phyloP scores from a whole-genome alignment of 2,888 invertebrate genomes.

The Lepidocyrtinus sp. region DNA sequence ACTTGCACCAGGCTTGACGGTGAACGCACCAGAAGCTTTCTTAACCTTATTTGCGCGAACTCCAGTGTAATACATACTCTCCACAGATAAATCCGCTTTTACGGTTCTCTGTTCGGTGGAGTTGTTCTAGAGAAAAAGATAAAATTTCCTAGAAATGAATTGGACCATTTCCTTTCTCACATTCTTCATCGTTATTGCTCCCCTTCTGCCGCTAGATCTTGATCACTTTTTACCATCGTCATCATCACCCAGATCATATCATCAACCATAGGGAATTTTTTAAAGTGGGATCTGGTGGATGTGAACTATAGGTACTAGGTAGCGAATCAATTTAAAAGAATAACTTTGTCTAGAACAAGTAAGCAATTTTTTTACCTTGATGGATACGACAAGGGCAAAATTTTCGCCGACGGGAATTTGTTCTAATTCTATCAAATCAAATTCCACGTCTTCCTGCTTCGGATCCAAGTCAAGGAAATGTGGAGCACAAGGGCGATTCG shows the following conservation, averaged over 20 bases:
- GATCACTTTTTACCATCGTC: background rate
- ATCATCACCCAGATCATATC: background rate
- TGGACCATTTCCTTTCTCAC: slow-evolving; percentile 23
- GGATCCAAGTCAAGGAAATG: slow-evolving; percentile 78
- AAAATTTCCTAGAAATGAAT: slow-evolving; percentile 36
- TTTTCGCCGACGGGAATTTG: slow-evolving; percentile 81
- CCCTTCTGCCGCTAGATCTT: too few species aligned
- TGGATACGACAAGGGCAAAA: slow-evolving; percentile 79
- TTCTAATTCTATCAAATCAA: slow-evolving; percentile 80
- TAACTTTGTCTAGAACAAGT: slow-evolving; percentile 2
- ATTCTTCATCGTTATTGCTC: slow-evolving; percentile 21
- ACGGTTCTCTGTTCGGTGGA: slow-evolving; percentile 76
- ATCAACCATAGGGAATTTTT: background rate
- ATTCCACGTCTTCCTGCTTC: slow-evolving; percentile 78
- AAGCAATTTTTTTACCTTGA: slow-evolving; percentile 74
- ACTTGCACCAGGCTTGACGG: slow-evolving; percentile 79
- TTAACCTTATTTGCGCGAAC: slow-evolving; percentile 81
- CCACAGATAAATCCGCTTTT: slow-evolving; percentile 79
- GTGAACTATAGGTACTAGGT: background rate
- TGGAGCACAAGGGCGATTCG: slow-evolving; percentile 77
- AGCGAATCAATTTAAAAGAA: background rate
- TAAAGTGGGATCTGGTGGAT: background rate
- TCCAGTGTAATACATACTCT: slow-evolving; percentile 85
- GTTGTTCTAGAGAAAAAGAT: slow-evolving; percentile 71
- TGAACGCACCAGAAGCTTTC: slow-evolving; percentile 79